These are phyloP conservation scores for Trematocara nigrifrons DNA, from an alignment of 2,113 vertebrate species.

Conservation along the genomic window DNA sequence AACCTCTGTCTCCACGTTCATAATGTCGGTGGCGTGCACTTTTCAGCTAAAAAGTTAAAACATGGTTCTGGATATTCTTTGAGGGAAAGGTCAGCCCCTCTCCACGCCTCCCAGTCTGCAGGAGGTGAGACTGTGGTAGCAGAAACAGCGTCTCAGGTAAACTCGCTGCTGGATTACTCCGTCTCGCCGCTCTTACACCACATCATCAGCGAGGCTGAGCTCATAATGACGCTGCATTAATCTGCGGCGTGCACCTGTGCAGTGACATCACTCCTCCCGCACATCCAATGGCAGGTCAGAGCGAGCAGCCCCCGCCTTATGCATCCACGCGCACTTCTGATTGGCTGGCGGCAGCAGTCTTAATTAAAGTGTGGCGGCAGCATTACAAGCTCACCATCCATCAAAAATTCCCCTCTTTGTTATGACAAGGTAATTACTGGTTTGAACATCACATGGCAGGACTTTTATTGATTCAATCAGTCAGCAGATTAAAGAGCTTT, in stretches of 20 bases:
- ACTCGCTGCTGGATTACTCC: not conserved
- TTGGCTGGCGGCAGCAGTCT: not conserved
- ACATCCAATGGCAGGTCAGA: not conserved
- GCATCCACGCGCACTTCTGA: not conserved
- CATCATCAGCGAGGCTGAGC: conserved; percentile 18
- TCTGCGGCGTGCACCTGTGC: conserved; percentile 12
- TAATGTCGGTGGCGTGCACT: not conserved
- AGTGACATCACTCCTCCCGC: conserved; percentile 23
- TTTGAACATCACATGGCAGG: not conserved
- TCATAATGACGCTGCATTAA: conserved; percentile 21
- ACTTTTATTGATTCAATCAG: conserved; percentile 15
- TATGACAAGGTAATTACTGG: conserved; percentile 33
- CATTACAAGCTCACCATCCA: not conserved
- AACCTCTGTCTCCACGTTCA: not conserved
- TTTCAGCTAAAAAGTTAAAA: not conserved
- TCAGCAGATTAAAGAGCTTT: conserved; percentile 24
- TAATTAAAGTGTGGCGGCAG: conserved; percentile 14
- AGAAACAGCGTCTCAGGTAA: not conserved
- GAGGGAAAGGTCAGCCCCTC: too few relatives aligned
- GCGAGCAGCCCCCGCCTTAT: not conserved
- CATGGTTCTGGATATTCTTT: not conserved
- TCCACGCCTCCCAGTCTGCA: not conserved
- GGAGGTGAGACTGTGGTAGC: not conserved
- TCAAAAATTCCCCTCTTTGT: not conserved
- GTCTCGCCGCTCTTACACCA: conserved; percentile 12